Evolutionary conservation across 2,113 vertebrate genomes (phyloP), one percentile per base, ranked within the genome.

Genomic region (Platycercus adscitus): DNA sequence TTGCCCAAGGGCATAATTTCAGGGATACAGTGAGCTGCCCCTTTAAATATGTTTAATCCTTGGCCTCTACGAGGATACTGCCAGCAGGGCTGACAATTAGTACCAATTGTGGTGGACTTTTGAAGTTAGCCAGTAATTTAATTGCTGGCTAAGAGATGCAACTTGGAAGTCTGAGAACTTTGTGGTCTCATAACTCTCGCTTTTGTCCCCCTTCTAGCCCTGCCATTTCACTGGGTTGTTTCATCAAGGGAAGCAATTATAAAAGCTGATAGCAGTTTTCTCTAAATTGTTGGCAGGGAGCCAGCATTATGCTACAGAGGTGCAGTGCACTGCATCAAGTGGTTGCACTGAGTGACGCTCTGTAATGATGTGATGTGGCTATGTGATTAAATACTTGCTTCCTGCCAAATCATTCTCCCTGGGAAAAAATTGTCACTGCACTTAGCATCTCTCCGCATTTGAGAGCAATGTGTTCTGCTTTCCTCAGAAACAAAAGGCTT

Each of bases 321-420:
- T 97, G 94, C 3, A 2, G 86, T 93, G 79, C 83, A 55, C 90
- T 96, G 95, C 96, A 96, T 94, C 96, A 95, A 97, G 97, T 97
- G 95, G 97, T 87, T 96, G 95, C 82, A 76, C 86, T 70, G 81
- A 97, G 93, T 93, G 95, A 96, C 2, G 84, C 73, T 96, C 94
- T 21, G 89, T 96, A 97, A 97, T 91, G 94, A 96, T 96, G 94
- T 94, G 97, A 97, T 97, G 95, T 96, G 93, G 96, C 96, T 97
- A 63, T 88, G 91, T 96, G 97, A 97, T 97, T 97, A 97, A 97
- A 95, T 87, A 95, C 95, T 97, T 97, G 91, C 97, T 96, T 97
- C 94, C 97, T 96, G 97, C 94, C 76, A 95, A 97, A 94, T 85
- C 96, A 82, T 96, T 96, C 94, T 97, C 92, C 80, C 86, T 91